phyloP scores from a whole-genome alignment of 2,113 vertebrate genomes.

The Rhinichthys klamathensis region DNA sequence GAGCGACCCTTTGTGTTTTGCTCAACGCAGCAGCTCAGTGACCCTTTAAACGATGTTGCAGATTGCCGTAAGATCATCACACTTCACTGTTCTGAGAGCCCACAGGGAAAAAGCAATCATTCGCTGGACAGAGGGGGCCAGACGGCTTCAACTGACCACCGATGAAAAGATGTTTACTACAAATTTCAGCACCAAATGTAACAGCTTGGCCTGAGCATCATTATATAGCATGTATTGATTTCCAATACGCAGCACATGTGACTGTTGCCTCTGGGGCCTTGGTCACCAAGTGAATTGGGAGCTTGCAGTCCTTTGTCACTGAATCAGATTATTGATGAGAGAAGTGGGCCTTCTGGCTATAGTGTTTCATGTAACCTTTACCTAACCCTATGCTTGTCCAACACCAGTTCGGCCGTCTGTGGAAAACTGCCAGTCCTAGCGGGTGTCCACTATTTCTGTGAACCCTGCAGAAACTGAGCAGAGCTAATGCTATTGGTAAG shows the following conservation, averaged over 20 bases:
- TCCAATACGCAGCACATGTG: slow-evolving; percentile 45
- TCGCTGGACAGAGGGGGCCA: background rate
- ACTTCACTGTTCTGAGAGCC: slow-evolving; percentile 37
- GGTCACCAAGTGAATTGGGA: slow-evolving; percentile 42
- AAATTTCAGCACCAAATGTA: slow-evolving; percentile 42
- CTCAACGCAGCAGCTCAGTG: slow-evolving; percentile 31
- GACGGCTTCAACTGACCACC: slow-evolving; percentile 24
- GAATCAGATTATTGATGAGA: slow-evolving; percentile 53
- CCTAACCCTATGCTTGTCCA: slow-evolving; percentile 29
- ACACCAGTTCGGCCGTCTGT: background rate
- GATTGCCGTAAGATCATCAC: slow-evolving; percentile 34
- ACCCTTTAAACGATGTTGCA: slow-evolving; percentile 25
- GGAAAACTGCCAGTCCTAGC: slow-evolving; percentile 26
- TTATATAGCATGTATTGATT: slow-evolving; percentile 48
- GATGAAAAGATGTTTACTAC: slow-evolving; percentile 42
- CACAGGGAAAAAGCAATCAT: slow-evolving; percentile 27
- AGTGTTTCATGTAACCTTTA: slow-evolving; percentile 41
- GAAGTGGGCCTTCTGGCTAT: slow-evolving; percentile 37
- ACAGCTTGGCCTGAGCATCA: slow-evolving; percentile 48
- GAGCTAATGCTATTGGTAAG: slow-evolving; percentile 39
- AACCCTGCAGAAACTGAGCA: slow-evolving; percentile 32
- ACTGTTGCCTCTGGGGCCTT: slow-evolving; percentile 39
- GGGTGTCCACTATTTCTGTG: slow-evolving; percentile 33
- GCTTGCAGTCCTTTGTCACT: slow-evolving; percentile 45
- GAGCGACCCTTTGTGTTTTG: background rate